Base-by-base conservation (phyloP, 2,888 invertebrate genomes). In the Cancer borealis region DNA sequence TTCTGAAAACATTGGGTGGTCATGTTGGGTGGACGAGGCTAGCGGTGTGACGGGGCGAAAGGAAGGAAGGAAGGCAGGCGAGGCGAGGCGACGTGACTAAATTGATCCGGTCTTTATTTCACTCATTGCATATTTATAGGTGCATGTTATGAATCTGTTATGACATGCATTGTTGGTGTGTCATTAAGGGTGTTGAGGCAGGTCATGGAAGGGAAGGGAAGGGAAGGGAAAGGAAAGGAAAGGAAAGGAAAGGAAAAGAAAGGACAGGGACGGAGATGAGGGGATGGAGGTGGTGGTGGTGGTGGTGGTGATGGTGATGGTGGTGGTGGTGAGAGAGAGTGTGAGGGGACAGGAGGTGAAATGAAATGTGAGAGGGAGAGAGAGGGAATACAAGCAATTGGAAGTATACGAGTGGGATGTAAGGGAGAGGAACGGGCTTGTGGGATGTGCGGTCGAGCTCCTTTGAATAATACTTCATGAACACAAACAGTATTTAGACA, bases 91-190 rank as follows among this genome's bases (percentile, higher is more conserved):
- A 54, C 8, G 54, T 54, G 10, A 54, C 54, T 54, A 14, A 54
- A 54, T 54, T 54, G 54, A 66, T 66, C 30, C 12, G 79, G 79
- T 79, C 30, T 10, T 30, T 79, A 30, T 66, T 66, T 66, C n/a
- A n/a, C 66, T 66, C 66, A 66, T 66, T 66, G 66, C 66, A 66
- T 66, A 66, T 66, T 66, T n/a, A 66, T 66, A 66, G 21, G n/a
- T 66, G 66, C 66, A 66, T 66, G n/a, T n/a, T 66, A 66, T 66
- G 66, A 66, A 66, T 66, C n/a, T 6, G 21, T 66, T 21, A 66
- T 66, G 66, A 4, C 66, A 66, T 66, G 66, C 66, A 66, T 66
- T 66, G 54, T 66, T 66, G 21, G 66, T 66, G 66, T n/a, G 66
- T 21, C 66, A 66, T 66, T n/a, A 66, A 21, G 21, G n/a, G 66